Evolutionary conservation across 2,113 vertebrate genomes (phyloP).

Genomic region (Cervus canadensis): DNA sequence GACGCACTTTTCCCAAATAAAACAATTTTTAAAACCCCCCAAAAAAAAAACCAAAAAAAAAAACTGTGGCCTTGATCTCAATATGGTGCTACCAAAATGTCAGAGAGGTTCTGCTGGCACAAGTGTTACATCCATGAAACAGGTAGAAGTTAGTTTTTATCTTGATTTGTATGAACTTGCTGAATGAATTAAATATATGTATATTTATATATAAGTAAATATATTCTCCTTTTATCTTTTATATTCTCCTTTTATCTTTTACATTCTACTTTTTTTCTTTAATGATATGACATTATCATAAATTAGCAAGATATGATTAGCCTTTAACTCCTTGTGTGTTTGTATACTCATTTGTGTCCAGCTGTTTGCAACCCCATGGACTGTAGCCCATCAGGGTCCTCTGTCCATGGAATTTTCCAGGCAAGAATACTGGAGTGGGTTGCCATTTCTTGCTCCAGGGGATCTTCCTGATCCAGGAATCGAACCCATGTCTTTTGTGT

Average conservation of each 20-base stretch:
- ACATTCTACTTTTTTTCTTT: not conserved
- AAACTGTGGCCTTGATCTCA: constrained; percentile 88
- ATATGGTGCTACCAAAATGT: constrained; percentile 93
- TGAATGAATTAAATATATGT: not conserved
- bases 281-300: not conserved
- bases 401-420: too few relatives aligned
- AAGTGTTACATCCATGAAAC: constrained; percentile 90
- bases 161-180: not conserved
- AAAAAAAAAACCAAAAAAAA: too few relatives aligned
- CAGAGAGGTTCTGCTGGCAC: constrained; percentile 89
- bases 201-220: not conserved
- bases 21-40: constrained; percentile 74
- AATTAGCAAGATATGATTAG: constrained; percentile 1
- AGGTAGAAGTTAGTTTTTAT: constrained; percentile 79
- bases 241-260: not conserved
- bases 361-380: too few relatives aligned
- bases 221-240: not conserved
- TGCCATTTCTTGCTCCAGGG: too few relatives aligned
- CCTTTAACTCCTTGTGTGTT: not conserved
- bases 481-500: too few relatives aligned
- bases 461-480: too few relatives aligned
- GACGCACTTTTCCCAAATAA: constrained; percentile 89
- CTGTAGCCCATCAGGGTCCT: too few relatives aligned
- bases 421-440: too few relatives aligned
- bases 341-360: too few relatives aligned